Percentiles rank a stretch among this genome's conserved stretches.
Conservation (phyloP, 2,797 vertebrate genomes). For the Scolopax bukidnonensis region DNA sequence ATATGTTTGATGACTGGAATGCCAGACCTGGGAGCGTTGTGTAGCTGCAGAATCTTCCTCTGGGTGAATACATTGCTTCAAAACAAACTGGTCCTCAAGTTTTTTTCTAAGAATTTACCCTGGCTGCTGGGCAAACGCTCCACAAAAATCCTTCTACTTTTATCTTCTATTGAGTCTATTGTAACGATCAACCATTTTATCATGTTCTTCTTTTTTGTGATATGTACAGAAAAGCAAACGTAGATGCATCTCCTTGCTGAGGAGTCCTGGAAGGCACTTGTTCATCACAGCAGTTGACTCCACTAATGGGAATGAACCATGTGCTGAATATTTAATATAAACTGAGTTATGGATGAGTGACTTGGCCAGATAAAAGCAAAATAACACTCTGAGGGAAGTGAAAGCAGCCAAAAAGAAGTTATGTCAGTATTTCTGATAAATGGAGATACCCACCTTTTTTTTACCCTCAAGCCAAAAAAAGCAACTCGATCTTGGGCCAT, state of each 20-base stretch:
- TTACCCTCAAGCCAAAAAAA: not conserved
- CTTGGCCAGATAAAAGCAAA: not conserved
- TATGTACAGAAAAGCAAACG: not conserved
- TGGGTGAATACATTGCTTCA: not conserved
- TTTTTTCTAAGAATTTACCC: not conserved
- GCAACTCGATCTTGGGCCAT: not conserved
- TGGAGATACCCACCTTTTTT: not conserved
- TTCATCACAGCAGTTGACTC: not conserved
- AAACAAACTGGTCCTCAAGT: not conserved
- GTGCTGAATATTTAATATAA: constrained; percentile 4
- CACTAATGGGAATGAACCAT: not conserved
- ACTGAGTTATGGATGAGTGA: not conserved
- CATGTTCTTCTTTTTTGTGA: not conserved
- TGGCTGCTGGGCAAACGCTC: not conserved
- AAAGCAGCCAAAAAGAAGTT: constrained; percentile 15
- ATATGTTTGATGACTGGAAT: not conserved
- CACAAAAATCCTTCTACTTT: not conserved
- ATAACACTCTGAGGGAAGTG: not conserved
- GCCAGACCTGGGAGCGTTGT: not conserved
- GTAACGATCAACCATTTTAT: not conserved
- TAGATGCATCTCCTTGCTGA: not conserved
- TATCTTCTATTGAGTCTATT: not conserved
- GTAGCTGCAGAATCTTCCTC: not conserved
- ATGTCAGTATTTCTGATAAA: not conserved
- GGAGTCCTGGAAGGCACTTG: not conserved